phyloP scores from a whole-genome alignment of 2,113 vertebrate species.

The Leucoraja erinaceus region DNA sequence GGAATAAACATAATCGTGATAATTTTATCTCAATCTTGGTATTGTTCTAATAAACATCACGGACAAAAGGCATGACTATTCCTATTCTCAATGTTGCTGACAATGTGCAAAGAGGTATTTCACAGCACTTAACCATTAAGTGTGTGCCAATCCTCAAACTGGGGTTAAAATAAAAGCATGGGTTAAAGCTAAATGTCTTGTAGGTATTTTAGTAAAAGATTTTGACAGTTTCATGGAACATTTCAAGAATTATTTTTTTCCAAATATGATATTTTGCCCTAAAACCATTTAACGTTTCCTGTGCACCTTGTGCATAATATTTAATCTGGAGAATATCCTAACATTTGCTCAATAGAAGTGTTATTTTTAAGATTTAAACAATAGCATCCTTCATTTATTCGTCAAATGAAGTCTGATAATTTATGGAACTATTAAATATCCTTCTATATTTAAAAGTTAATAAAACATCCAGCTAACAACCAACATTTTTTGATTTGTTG shows the following conservation, averaged over 20 bases:
- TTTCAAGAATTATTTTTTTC: not conserved
- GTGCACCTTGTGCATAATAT: not conserved
- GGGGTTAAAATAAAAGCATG: not conserved
- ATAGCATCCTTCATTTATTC: not conserved
- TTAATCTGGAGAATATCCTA: not conserved
- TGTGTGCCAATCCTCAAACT: not conserved
- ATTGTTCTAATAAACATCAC: not conserved
- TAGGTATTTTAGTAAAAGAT: not conserved
- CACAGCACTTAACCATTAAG: not conserved
- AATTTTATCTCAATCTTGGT: not conserved
- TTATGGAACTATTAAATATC: not conserved
- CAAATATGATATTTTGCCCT: not conserved
- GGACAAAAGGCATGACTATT: not conserved
- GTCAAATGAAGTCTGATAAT: not conserved
- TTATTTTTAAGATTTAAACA: not conserved
- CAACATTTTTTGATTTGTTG: not conserved
- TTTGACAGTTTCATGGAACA: not conserved
- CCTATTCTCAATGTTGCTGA: too few relatives aligned
- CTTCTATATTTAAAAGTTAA: not conserved
- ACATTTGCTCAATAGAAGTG: not conserved
- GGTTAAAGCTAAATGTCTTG: not conserved
- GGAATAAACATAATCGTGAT: not conserved
- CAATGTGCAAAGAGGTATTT: not conserved
- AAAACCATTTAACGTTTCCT: not conserved
- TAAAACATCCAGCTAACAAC: not conserved